Percentiles rank a stretch among this genome's conserved stretches.
Evolutionary conservation across 1,140 invertebrate genomes (phyloP).

Genomic region (Colletes gigas): DNA sequence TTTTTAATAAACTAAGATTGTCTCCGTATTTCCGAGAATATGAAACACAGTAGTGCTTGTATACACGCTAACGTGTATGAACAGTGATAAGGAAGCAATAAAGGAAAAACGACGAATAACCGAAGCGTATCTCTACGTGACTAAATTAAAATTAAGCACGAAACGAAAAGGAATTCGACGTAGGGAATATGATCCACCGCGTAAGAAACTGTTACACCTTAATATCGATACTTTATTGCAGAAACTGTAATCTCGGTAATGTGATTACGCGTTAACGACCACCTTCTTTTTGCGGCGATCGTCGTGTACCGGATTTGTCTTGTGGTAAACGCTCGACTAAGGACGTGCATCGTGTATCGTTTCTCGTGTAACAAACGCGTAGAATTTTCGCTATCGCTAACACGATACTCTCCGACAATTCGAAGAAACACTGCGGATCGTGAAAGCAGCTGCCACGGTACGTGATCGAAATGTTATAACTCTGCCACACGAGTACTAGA

Average conservation of each 20-base stretch:
- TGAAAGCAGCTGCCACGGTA: conserved; percentile 8
- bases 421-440: conserved; percentile 17
- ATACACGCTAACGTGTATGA: too few relatives aligned
- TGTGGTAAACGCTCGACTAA: background rate
- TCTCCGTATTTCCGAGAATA: too few relatives aligned
- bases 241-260: conserved; percentile 9
- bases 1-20: too few relatives aligned
- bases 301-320: background rate
- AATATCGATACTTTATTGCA: conserved; percentile 7
- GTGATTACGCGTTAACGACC: background rate
- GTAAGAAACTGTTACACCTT: background rate
- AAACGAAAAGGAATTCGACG: background rate
- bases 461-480: conserved; percentile 48
- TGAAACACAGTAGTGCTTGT: too few relatives aligned
- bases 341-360: background rate
- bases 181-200: background rate
- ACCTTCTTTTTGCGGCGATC: background rate
- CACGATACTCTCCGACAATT: background rate
- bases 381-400: conserved; percentile 16
- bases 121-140: too few relatives aligned
- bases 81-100: too few relatives aligned
- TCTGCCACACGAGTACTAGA: background rate
- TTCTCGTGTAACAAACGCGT: background rate
- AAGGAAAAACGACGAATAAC: too few relatives aligned
- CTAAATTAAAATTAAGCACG: too few relatives aligned